Evolutionary conservation across 2,797 vertebrate species (phyloP), one percentile per base, ranked within the genome.

Genomic region (Acanthurus leucopareius): DNA sequence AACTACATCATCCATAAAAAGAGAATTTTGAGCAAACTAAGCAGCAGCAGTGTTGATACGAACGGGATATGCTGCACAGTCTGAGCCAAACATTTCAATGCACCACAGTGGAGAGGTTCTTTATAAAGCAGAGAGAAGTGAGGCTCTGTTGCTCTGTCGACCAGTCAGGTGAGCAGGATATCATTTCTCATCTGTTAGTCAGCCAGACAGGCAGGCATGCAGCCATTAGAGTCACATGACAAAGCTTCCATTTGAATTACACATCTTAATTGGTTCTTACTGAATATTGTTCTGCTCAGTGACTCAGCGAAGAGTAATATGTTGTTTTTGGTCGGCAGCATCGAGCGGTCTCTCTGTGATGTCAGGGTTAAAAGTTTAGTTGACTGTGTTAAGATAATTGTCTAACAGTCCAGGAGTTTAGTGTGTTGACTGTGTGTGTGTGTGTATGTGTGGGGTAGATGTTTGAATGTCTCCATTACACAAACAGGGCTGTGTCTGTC

Each of bases 301-400:
- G 91, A 92, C 67, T 93, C 89, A 89, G 77, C 71, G 57, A 22
- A 60, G 35, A 76, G 59, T 10, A 56, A 82, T 69, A 63, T 68
- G 76, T 62, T 75, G 57, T 3, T 61, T 35, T 52, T 16, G 45
- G 67, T 59, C 58, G 49, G 57, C 44, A 49, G 53, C 62, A 73
- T 5, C 42, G 5, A 49, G 67, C 19, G 47, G 28, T 5, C 17
- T 35, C n/a, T 71, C 40, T 58, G 49, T 59, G 42, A 38, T 52
- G 22, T 8, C 7, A 44, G 44, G 52, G 25, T 10, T 53, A 22
- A 62, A 68, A 45, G 44, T 19, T 61, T 7, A 45, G 59, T 5
- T 44, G 60, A 53, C 35, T 49, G 17, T 72, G 47, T 19, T 53
- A 47, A 28, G 25, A 51, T 66, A 19, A 47, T 5, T 32, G 38